Base-by-base conservation (phyloP, 2,888 invertebrate species). In the Brachyptera risi region DNA sequence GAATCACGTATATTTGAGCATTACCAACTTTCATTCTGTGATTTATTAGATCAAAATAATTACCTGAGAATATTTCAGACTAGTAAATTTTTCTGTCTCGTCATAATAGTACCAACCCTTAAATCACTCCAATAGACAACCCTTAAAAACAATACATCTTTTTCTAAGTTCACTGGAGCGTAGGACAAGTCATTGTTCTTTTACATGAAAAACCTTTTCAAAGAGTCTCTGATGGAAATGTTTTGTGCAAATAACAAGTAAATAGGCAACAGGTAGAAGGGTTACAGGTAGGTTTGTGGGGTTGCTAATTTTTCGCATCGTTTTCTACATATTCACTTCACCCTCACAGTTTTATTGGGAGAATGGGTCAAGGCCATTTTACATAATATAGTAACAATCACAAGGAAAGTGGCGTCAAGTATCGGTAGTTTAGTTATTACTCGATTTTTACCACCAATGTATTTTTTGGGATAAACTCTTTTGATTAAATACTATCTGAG, bases 291-390 rank as follows among this genome's bases (percentile, higher is more conserved):
- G 35, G 24, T 47, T 42, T 51, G 26, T 26, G 50, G 24, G 37
- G 54, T 37, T 21, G 54, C 54, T 54, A 54, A 54, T 54, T 54
- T 54, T 37, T 31, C 37, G 50, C 50, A 26, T 54, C 37, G 21
- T 54, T 54, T 31, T 31, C 31, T 31, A 11, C 35, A 54, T n/a
- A n/a, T n/a, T n/a, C n/a, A n/a, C n/a, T n/a, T n/a, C n/a, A 54
- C 35, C 54, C 54, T 47, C 24, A n/a, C 19, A 23, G 23, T 35
- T 54, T 54, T 54, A 11, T 44, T 44, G 11, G 3, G 21, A 44
- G 21, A 19, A 5, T 54, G 35, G 35, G 31, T 54, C 54, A 54
- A 54, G 54, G 54, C n/a, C 21, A 11, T 15, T n/a, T n/a, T n/a
- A n/a, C n/a, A n/a, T n/a, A n/a, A n/a, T n/a, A n/a, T n/a, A n/a